Conservation (phyloP, 53 echinoderm and acorn worm species). For the Holothuria scabra region DNA sequence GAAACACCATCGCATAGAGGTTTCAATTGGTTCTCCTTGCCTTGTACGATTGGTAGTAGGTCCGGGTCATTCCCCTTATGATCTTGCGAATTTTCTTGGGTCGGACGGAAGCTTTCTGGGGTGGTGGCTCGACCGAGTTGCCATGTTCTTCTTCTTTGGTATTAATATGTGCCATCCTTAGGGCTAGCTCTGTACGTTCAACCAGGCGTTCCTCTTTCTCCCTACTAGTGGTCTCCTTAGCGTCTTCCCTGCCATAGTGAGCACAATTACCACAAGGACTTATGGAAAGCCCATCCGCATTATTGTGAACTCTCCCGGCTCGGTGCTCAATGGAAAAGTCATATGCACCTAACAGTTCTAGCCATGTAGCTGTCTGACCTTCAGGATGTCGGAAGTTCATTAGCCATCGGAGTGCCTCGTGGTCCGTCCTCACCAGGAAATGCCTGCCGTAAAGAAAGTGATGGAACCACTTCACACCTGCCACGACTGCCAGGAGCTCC, state of each 20-base stretch:
- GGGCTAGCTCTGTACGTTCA: too few species aligned
- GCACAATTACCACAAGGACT: too few species aligned
- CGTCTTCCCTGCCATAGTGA: too few species aligned
- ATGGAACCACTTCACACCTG: slow-evolving; percentile 1
- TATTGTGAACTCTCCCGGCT: background rate
- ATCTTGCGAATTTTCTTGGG: background rate
- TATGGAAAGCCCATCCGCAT: too few species aligned
- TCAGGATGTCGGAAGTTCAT: slow-evolving; percentile 11
- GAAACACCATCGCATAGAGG: background rate
- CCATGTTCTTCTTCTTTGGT: too few species aligned
- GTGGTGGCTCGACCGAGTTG: too few species aligned
- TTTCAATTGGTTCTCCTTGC: background rate
- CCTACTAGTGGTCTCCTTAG: too few species aligned
- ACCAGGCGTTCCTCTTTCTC: too few species aligned
- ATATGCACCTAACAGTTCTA: slow-evolving; percentile 15
- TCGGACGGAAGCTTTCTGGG: background rate
- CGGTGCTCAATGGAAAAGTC: background rate
- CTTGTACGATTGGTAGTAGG: background rate
- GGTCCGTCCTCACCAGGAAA: slow-evolving; percentile 32
- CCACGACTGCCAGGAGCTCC: slow-evolving; percentile 3
- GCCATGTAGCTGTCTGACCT: slow-evolving; percentile 19
- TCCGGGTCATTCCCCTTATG: slow-evolving; percentile 12
- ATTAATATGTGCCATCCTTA: too few species aligned
- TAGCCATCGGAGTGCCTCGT: slow-evolving; percentile 15
- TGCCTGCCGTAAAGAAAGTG: background rate